These are phyloP conservation scores for Pluvianellus socialis DNA, from an alignment of 2,113 vertebrate genomes.

Conservation along the genomic window DNA sequence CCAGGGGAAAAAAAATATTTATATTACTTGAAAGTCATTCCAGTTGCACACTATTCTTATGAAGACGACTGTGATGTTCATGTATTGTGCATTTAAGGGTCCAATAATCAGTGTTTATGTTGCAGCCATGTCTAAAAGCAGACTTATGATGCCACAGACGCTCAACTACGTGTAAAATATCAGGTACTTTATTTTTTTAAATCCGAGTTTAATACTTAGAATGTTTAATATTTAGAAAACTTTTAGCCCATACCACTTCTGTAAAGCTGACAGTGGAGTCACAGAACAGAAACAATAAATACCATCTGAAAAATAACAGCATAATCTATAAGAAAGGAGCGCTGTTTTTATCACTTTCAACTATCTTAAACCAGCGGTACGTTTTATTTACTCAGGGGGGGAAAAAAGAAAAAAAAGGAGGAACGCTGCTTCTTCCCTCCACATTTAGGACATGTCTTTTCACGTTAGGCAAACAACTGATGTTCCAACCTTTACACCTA, in stretches of 20 bases:
- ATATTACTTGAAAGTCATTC: background rate
- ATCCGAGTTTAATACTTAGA: background rate
- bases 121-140: background rate
- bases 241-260: accelerated
- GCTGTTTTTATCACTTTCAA: background rate
- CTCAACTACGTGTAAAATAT: background rate
- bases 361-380: too few species aligned
- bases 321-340: background rate
- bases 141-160: accelerated
- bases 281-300: background rate
- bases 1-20: background rate
- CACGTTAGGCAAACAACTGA: accelerated
- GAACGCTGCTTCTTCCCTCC: background rate
- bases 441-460: background rate
- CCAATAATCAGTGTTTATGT: accelerated
- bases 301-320: background rate
- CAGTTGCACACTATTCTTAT: background rate
- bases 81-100: background rate
- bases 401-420: background rate
- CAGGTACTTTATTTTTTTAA: background rate
- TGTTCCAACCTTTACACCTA: accelerated
- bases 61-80: background rate
- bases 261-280: background rate
- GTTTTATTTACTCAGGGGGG: background rate
- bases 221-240: background rate